These are phyloP conservation scores for Acanthornis magna DNA, from an alignment of 2,797 vertebrate genomes.

Conservation along the genomic window DNA sequence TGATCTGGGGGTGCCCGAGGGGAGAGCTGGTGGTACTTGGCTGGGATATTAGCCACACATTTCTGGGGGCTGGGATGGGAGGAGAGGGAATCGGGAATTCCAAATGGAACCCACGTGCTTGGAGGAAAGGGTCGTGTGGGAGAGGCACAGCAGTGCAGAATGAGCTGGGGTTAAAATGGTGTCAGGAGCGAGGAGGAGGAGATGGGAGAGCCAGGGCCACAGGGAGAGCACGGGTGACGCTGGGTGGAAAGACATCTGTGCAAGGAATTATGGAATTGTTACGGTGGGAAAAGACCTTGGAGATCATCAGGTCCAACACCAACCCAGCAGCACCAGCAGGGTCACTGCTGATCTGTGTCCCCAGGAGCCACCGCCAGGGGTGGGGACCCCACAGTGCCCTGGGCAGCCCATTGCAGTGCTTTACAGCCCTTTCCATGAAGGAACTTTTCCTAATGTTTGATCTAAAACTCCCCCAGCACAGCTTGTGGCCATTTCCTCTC, in stretches of 20 bases:
- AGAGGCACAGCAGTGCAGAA: background rate
- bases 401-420: background rate
- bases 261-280: background rate
- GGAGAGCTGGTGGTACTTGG: background rate
- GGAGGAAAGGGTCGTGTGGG: background rate
- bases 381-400: background rate
- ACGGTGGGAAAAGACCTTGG: background rate
- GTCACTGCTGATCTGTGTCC: background rate
- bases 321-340: background rate
- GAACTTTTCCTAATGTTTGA: accelerated
- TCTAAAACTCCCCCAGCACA: background rate
- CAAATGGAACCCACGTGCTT: background rate
- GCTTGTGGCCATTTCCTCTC: accelerated
- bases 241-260: background rate
- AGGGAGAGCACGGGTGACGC: background rate
- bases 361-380: background rate
- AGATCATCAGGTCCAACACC: background rate
- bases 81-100: slow-evolving; percentile 18
- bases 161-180: background rate
- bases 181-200: background rate
- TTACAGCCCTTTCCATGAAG: accelerated
- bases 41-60: background rate
- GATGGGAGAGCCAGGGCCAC: background rate
- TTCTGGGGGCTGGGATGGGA: background rate
- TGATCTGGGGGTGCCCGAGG: background rate